Evolutionary conservation across 1,140 invertebrate genomes (phyloP).

Genomic region (Ylistrum balloti): DNA sequence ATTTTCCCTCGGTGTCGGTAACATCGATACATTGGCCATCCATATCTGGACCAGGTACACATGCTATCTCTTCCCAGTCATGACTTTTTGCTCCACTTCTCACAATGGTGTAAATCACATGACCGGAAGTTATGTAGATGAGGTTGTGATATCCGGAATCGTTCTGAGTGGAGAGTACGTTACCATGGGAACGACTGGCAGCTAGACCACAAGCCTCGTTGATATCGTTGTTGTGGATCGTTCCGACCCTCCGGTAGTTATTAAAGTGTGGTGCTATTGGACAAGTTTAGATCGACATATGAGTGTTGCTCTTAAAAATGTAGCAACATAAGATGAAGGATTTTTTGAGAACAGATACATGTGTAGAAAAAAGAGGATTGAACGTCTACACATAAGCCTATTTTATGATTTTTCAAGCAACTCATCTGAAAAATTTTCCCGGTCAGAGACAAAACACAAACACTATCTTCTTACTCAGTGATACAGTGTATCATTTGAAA

Average conservation of each 20-base stretch:
- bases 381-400: too few species aligned
- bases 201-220: slow-evolving; percentile 72
- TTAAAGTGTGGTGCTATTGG: slow-evolving; percentile 55
- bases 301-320: too few species aligned
- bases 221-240: slow-evolving; percentile 51
- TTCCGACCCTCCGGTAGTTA: slow-evolving; percentile 52
- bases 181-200: slow-evolving; percentile 66
- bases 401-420: too few species aligned
- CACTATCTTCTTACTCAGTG: too few species aligned
- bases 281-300: too few species aligned
- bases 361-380: too few species aligned
- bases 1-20: slow-evolving; percentile 69
- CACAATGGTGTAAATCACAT: slow-evolving; percentile 59
- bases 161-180: slow-evolving; percentile 72
- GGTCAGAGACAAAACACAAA: too few species aligned
- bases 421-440: too few species aligned
- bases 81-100: slow-evolving; percentile 62
- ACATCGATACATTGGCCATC: slow-evolving; percentile 70
- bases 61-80: slow-evolving; percentile 75
- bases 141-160: slow-evolving; percentile 62
- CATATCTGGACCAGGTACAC: slow-evolving; percentile 65
- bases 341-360: too few species aligned
- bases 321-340: too few species aligned
- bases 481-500: too few species aligned
- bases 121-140: slow-evolving; percentile 58